A percentile compares a stretch with the other conserved stretches of the same genome.
Conservation (phyloP, 2,888 invertebrate species). For the Periphyllus acericola region DNA sequence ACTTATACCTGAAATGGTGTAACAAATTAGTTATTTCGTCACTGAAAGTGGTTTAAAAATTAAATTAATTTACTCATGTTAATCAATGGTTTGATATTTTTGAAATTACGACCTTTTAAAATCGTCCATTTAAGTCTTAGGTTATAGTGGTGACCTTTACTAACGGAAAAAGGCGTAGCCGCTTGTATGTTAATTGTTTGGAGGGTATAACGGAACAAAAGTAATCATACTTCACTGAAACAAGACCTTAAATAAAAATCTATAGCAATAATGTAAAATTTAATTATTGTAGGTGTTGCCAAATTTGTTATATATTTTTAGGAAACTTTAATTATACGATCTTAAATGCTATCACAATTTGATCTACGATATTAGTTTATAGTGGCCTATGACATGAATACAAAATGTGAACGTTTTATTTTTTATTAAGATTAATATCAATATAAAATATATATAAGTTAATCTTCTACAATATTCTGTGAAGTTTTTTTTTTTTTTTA, state of each 20-base stretch:
- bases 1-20: background rate
- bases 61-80: constrained; percentile 38
- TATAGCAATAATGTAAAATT: background rate
- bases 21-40: background rate
- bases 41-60: constrained; percentile 1
- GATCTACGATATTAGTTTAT: too few species aligned
- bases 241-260: constrained; percentile 49
- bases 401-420: too few species aligned
- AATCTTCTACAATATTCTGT: too few species aligned
- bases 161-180: constrained; percentile 41
- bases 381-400: background rate
- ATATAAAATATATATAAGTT: too few species aligned
- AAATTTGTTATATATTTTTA: background rate
- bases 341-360: background rate
- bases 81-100: constrained; percentile 42
- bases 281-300: constrained; percentile 20
- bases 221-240: constrained; percentile 43
- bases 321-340: background rate
- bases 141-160: constrained; percentile 48
- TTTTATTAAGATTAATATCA: too few species aligned
- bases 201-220: constrained; percentile 40
- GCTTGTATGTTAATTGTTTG: constrained; percentile 49
- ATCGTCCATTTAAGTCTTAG: constrained; percentile 30
- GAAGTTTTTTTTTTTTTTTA: too few species aligned
- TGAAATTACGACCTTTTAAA: constrained; percentile 56